Conservation (phyloP, 1,140 invertebrate species). For the Lepidotrigona ventralis region DNA sequence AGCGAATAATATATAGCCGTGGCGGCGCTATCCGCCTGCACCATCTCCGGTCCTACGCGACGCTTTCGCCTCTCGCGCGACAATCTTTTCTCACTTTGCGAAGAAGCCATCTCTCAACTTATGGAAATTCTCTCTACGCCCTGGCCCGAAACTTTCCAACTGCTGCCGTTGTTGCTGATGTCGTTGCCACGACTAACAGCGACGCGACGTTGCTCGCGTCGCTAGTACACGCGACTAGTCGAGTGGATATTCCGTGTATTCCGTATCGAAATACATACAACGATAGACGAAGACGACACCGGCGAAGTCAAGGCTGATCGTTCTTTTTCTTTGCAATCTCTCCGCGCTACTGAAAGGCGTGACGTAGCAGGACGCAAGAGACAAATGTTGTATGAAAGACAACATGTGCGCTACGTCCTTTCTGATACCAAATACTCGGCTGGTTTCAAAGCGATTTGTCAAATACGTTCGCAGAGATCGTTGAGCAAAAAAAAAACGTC, state of each 20-base stretch:
- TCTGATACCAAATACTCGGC: too few relatives aligned
- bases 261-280: slow-evolving; percentile 12
- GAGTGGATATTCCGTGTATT: not conserved
- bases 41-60: slow-evolving; percentile 43
- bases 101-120: slow-evolving; percentile 76
- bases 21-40: slow-evolving; percentile 49
- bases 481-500: not conserved
- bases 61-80: slow-evolving; percentile 55
- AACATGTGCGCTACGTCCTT: not conserved
- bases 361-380: slow-evolving; percentile 2
- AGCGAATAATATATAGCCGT: slow-evolving; percentile 58
- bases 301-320: too few relatives aligned
- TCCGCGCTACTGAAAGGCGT: not conserved
- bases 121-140: slow-evolving; percentile 72
- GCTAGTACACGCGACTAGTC: not conserved
- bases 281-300: not conserved
- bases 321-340: not conserved
- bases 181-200: slow-evolving; percentile 7
- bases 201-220: not conserved
- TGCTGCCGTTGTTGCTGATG: slow-evolving; percentile 17
- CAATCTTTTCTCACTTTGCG: slow-evolving; percentile 76
- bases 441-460: slow-evolving; percentile 15
- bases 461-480: not conserved
- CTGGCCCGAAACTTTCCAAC: slow-evolving; percentile 40
- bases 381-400: not conserved